Evolutionary conservation across 2,797 vertebrate species (phyloP).

Genomic region (Craterocephalus amniculus): DNA sequence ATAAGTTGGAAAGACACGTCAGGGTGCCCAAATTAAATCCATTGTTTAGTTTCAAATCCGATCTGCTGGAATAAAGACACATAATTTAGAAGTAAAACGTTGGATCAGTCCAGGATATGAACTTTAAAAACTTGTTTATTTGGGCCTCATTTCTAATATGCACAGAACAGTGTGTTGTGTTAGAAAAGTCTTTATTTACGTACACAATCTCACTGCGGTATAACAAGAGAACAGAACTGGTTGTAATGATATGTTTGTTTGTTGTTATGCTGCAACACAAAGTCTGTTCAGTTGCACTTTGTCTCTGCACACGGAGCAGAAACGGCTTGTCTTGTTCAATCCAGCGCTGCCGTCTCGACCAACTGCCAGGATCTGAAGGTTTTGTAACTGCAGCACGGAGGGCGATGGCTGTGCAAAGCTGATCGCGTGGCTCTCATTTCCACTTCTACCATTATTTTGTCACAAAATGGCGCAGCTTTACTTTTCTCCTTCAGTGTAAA

Average conservation of each 20-base stretch:
- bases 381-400: conserved; percentile 35
- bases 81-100: not conserved
- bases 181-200: too few relatives aligned
- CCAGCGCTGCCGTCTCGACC: not conserved
- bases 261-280: not conserved
- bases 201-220: not conserved
- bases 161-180: too few relatives aligned
- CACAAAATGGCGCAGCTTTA: not conserved
- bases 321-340: conserved; percentile 55
- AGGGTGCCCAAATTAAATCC: not conserved
- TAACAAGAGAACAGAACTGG: conserved; percentile 10
- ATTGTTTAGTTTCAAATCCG: not conserved
- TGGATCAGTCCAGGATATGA: not conserved
- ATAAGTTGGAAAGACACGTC: not conserved
- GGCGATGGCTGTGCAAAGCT: conserved; percentile 21
- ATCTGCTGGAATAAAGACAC: not conserved
- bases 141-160: too few relatives aligned
- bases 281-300: conserved; percentile 3
- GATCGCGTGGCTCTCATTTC: conserved; percentile 24
- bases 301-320: conserved; percentile 6
- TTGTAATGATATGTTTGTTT: not conserved
- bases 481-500: conserved; percentile 28
- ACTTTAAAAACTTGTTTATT: not conserved
- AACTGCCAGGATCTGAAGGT: conserved; percentile 34
- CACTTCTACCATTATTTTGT: conserved; percentile 5